Evolutionary conservation across 2,888 invertebrate species (phyloP), one percentile per base, ranked within the genome.

Genomic region (Gortyna flavago): DNA sequence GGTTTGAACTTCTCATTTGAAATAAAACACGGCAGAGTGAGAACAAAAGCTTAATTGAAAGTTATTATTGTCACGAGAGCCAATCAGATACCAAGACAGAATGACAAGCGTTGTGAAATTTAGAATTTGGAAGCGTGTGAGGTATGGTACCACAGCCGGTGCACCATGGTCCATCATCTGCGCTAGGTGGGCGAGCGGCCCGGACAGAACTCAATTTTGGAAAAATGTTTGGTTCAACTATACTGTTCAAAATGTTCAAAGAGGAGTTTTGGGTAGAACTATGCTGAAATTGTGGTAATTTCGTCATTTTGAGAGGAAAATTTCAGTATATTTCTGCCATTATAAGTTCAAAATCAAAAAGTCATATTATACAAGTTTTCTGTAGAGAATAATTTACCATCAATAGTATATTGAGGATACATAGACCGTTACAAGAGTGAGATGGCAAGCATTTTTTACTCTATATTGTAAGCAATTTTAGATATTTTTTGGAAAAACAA

Each of bases 81-180:
- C 88, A 88, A 89, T 89, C 75, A 87, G 83, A 85, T 82, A 87
- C 87, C 87, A 87, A 81, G 73, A 80, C 72, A 86, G 79, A 83
- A 87, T 85, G 87, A 85, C 68, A 87, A 87, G 88, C 87, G 61
- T 73, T 59, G 75, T 84, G 88, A 80, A 87, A 85, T 87, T 88
- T 89, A 71, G 85, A 89, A 89, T 89, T 89, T 88, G 79, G 86
- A 86, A 83, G 85, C 77, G 83, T 81, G 84, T 73, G 71, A 67
- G 67, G 65, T 57, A 32, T 67, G 77, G 83, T 67, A 77, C 75
- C 80, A 65, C 21, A 68, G 76, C 67, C 68, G 70, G 29, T 9
- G 66, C 69, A 13, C 64, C 59, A 25, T 18, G 74, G 18, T 25
- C 61, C 64, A 32, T 54, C 77, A 13, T 51, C 65, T n/a, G 70